phyloP scores from a whole-genome alignment of 2,888 invertebrate genomes.

The Drosophila mimetica region DNA sequence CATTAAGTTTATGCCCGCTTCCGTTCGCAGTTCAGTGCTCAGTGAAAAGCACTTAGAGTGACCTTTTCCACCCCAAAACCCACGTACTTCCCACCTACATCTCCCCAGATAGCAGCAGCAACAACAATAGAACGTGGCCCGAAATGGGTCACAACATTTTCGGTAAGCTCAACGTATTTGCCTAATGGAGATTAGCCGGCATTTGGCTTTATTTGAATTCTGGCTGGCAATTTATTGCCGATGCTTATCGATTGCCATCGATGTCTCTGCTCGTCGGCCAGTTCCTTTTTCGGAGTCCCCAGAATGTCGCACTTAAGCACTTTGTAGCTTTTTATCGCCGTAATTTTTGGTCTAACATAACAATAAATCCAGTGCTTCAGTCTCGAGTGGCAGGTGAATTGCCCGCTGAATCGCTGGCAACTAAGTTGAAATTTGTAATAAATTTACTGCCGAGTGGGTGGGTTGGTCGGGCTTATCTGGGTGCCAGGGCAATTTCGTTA shows the following conservation, averaged over 20 bases:
- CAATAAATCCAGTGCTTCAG: constrained; percentile 43
- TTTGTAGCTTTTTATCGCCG: constrained; percentile 43
- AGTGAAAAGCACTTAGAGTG: constrained; percentile 47
- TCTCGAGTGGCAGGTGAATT: constrained; percentile 34
- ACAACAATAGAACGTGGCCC: background rate
- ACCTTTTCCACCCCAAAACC: constrained; percentile 32
- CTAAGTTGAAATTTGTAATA: constrained; percentile 37
- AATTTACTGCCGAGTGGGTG: constrained; percentile 20
- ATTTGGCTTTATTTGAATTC: constrained; percentile 55
- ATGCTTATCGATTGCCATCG: constrained; percentile 56
- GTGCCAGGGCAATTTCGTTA: constrained; percentile 55
- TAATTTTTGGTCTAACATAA: constrained; percentile 51
- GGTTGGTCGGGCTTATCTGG: constrained; percentile 20
- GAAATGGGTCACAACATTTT: constrained; percentile 46
- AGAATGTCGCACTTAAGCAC: constrained; percentile 45
- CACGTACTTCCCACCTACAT: background rate
- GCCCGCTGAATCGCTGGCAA: constrained; percentile 11
- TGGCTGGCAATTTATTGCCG: constrained; percentile 50
- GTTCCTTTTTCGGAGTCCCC: too few relatives aligned
- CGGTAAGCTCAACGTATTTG: constrained; percentile 50
- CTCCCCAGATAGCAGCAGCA: constrained; percentile 14
- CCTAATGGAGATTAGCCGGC: constrained; percentile 57
- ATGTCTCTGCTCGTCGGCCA: constrained; percentile 11
- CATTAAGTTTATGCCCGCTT: constrained; percentile 43
- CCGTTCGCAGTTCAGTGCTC: constrained; percentile 36